Base-by-base conservation (phyloP, 2,113 vertebrate genomes). In the Litocranius walleri region DNA sequence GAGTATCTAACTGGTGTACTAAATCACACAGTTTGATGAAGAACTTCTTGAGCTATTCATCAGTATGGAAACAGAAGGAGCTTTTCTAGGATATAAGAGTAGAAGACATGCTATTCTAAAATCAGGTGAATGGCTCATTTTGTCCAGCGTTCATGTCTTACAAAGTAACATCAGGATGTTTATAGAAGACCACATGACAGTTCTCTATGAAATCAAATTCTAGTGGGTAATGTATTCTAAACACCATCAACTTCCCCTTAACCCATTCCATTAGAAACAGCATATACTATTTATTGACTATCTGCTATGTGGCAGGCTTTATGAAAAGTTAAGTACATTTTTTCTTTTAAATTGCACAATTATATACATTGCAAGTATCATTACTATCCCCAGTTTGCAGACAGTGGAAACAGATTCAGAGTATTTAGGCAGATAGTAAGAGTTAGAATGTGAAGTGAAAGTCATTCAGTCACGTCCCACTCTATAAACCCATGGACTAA, bases 331-430 rank as follows among this genome's bases (percentile, higher is more conserved):
- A 61, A 56, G 7, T 84, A 11, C 0, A 96, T 67, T 97, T 97
- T 94, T 8, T 71, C 17, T 86, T 96, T 96, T 97, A 91, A 91
- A 94, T 89, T 80, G 45, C 36, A 86, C 6, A 95, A 50, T 95
- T 95, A 89, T 97, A 91, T 89, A 93, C 86, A 87, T 56, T 33
- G 85, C 3, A 94, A 45, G 8, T 23, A n/a, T 33, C 45, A 95
- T 57, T 80, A 25, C 52, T 17, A 43, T 67, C 64, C 15, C 13
- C 40, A 52, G 43, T 89, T 86, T 88, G 67, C 14, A 96, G 29
- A 93, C 59, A 56, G 14, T 93, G 21, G 36, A 95, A 93, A 91
- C 14, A 48, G 62, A 64, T 80, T 96, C 25, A 86, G 57, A 92
- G 9, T 67, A 57, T 71, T 90, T 84, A 95, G 85, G 12, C 54